Evolutionary conservation across 2,113 vertebrate species (phyloP).

Genomic region (Chlamydotis undulata): DNA sequence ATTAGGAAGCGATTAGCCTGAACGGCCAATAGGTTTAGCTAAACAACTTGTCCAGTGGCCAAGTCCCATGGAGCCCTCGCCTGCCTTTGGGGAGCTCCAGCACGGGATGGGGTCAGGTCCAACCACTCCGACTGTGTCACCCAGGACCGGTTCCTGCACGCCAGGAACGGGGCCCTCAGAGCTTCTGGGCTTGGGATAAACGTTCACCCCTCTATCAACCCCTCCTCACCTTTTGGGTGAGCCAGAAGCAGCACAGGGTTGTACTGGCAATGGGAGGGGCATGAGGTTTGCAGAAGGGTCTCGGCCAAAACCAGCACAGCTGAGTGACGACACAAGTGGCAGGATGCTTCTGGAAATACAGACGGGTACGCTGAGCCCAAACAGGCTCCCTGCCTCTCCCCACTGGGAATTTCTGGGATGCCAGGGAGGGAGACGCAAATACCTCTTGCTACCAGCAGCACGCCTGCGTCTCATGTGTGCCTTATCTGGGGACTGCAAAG

Average conservation of each 20-base stretch:
- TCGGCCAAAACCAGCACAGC: neutral
- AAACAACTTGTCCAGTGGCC: neutral
- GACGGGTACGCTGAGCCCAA: neutral
- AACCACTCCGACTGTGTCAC: neutral
- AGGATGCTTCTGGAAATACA: neutral
- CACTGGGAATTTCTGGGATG: neutral
- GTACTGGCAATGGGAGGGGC: fast-evolving
- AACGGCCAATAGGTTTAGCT: slow-evolving; percentile 13
- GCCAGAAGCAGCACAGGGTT: neutral
- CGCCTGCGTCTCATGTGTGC: fast-evolving
- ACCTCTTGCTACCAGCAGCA: neutral
- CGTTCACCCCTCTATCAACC: neutral
- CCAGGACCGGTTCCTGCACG: fast-evolving
- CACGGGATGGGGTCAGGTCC: neutral
- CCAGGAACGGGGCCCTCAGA: fast-evolving
- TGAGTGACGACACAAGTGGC: neutral
- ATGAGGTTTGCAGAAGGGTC: neutral
- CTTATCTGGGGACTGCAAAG: neutral
- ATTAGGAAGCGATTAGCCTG: slow-evolving; percentile 57
- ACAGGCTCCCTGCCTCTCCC: neutral
- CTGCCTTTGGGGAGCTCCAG: fast-evolving
- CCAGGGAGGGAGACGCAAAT: neutral
- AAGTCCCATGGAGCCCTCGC: neutral
- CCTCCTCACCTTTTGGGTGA: neutral
- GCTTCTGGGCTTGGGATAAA: neutral